These are phyloP conservation scores for Mythimna ferrago DNA, from an alignment of 2,888 invertebrate genomes.

Conservation along the genomic window DNA sequence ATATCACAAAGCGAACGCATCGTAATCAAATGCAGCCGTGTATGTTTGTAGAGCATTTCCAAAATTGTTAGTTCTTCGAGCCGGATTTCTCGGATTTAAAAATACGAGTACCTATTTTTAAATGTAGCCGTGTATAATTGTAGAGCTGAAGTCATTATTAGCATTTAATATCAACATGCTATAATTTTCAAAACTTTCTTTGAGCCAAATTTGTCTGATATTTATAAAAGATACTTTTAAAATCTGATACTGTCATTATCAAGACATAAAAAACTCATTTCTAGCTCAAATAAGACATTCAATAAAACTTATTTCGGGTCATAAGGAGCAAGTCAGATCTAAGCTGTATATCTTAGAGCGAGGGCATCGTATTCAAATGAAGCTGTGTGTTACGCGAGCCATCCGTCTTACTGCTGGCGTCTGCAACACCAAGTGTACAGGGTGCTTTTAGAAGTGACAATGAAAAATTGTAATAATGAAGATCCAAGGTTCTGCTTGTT, in stretches of 20 bases:
- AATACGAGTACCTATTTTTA: too few species aligned
- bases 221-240: too few species aligned
- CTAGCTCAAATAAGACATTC: not conserved
- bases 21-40: too few species aligned
- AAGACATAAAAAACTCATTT: not conserved
- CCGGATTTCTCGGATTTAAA: too few species aligned
- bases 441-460: constrained; percentile 52
- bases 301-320: constrained; percentile 20
- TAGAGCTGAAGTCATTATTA: not conserved
- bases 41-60: not conserved
- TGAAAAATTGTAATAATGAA: not conserved
- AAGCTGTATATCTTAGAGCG: constrained; percentile 46
- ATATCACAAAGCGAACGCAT: too few species aligned
- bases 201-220: too few species aligned
- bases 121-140: too few species aligned
- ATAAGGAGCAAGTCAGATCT: constrained; percentile 50
- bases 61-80: too few species aligned
- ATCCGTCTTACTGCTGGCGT: constrained; percentile 81
- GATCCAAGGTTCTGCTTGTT: too few species aligned
- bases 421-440: constrained; percentile 77
- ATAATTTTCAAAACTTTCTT: not conserved
- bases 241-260: not conserved
- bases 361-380: constrained; percentile 77
- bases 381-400: constrained; percentile 79
- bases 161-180: not conserved